A percentile compares a stretch with the other conserved stretches of the same genome.
Conservation (phyloP, 2,888 invertebrate species). For the Lasioglossum leucozonium region DNA sequence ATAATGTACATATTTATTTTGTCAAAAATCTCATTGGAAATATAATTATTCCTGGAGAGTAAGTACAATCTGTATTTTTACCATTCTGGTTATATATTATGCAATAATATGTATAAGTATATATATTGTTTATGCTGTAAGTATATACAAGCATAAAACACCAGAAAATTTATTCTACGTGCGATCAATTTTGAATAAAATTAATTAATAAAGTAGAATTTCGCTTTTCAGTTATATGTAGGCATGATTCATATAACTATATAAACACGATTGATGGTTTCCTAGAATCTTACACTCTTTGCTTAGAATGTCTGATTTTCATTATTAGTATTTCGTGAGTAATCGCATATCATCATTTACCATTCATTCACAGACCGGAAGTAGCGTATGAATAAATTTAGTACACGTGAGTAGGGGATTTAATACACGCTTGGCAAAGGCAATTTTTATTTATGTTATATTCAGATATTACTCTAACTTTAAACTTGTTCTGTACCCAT, state of each 20-base stretch:
- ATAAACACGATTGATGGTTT: conserved; percentile 13
- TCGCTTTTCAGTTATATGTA: not conserved
- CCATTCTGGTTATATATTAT: not conserved
- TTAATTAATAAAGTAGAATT: not conserved
- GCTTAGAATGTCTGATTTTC: conserved; percentile 4
- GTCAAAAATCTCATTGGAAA: not conserved
- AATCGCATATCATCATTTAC: conserved; percentile 33
- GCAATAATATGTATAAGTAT: too few relatives aligned
- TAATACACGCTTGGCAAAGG: not conserved
- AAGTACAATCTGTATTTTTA: not conserved
- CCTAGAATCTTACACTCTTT: conserved; percentile 10
- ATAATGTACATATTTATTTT: not conserved
- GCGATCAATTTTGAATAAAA: not conserved
- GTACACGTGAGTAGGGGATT: not conserved
- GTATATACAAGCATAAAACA: not conserved
- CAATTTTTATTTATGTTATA: not conserved
- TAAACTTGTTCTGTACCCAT: not conserved
- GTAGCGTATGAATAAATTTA: conserved; percentile 17
- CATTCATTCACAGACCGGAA: conserved; percentile 52
- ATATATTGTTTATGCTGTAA: too few relatives aligned
- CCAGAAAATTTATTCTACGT: not conserved
- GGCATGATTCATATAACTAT: conserved; percentile 11
- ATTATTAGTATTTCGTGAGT: conserved; percentile 46
- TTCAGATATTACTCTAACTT: not conserved
- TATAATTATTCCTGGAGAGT: not conserved